phyloP scores from a whole-genome alignment of 2,113 vertebrate genomes.

The Pholis gunnellus region DNA sequence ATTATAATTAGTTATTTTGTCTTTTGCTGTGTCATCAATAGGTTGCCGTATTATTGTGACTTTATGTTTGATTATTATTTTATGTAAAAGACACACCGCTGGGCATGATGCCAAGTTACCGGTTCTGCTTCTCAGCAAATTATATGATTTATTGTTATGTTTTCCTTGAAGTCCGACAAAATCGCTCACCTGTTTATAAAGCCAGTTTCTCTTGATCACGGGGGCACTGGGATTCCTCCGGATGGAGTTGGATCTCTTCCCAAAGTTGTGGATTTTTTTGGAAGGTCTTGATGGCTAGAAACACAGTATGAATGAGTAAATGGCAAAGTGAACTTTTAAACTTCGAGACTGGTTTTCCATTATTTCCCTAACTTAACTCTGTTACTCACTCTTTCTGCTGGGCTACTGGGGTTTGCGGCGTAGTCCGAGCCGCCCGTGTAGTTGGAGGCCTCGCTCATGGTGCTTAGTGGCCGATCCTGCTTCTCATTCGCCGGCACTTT shows the following conservation, averaged over 20 bases:
- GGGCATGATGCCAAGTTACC: neutral
- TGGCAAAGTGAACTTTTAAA: neutral
- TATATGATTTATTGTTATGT: neutral
- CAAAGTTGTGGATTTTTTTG: conserved; percentile 98
- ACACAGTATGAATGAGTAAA: conserved; percentile 13
- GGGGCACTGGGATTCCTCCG: conserved; percentile 95
- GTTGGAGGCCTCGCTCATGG: conserved; percentile 93
- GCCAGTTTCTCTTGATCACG: conserved; percentile 93
- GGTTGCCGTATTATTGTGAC: neutral
- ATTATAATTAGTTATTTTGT: neutral
- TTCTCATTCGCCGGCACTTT: conserved; percentile 92
- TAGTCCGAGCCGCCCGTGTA: conserved; percentile 89
- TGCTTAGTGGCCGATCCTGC: conserved; percentile 90
- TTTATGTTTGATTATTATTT: neutral
- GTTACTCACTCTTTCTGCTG: conserved; percentile 89
- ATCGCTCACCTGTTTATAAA: conserved; percentile 94
- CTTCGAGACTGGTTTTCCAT: neutral
- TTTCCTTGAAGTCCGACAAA: neutral
- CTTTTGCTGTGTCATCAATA: neutral
- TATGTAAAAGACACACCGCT: neutral
- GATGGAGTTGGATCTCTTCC: conserved; percentile 98
- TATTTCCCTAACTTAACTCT: neutral
- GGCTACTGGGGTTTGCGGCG: conserved; percentile 87
- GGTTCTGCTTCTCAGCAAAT: neutral
- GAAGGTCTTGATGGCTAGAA: conserved; percentile 92